These are phyloP conservation scores for Mimachlamys varia DNA, from an alignment of 2,888 invertebrate genomes.

Conservation along the genomic window DNA sequence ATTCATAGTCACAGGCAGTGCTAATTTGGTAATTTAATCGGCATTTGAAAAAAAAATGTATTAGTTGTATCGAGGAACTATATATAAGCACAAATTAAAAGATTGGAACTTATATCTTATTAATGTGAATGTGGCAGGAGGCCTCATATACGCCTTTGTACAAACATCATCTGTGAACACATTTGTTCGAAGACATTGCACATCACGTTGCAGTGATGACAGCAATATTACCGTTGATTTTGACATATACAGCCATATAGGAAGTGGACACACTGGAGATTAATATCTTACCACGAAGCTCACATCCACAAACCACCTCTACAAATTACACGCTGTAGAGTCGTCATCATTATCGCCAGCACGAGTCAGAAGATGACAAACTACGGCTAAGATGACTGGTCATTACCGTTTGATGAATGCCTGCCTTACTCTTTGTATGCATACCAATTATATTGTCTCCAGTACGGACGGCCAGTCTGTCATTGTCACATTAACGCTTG, in stretches of 20 bases:
- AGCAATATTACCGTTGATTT: neutral
- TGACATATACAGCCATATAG: neutral
- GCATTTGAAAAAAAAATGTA: too few relatives aligned
- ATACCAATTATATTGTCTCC: conserved; percentile 36
- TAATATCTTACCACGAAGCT: neutral
- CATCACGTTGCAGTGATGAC: neutral
- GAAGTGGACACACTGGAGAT: neutral
- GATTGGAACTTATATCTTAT: too few relatives aligned
- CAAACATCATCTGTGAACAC: too few relatives aligned
- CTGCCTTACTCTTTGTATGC: neutral
- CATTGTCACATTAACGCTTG: neutral
- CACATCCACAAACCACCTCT: neutral
- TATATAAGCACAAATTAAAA: too few relatives aligned
- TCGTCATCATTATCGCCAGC: neutral
- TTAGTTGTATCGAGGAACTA: too few relatives aligned
- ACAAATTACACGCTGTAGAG: neutral
- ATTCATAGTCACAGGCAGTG: too few relatives aligned
- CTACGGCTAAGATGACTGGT: neutral
- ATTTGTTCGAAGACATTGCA: neutral
- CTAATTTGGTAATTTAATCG: too few relatives aligned
- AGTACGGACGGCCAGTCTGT: neutral
- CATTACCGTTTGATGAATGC: neutral
- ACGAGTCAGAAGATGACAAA: conserved; percentile 14
- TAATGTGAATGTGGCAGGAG: too few relatives aligned
- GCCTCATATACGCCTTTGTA: too few relatives aligned